Conservation (phyloP, 1,140 invertebrate species). For the Panagrolaimus sp. region DNA sequence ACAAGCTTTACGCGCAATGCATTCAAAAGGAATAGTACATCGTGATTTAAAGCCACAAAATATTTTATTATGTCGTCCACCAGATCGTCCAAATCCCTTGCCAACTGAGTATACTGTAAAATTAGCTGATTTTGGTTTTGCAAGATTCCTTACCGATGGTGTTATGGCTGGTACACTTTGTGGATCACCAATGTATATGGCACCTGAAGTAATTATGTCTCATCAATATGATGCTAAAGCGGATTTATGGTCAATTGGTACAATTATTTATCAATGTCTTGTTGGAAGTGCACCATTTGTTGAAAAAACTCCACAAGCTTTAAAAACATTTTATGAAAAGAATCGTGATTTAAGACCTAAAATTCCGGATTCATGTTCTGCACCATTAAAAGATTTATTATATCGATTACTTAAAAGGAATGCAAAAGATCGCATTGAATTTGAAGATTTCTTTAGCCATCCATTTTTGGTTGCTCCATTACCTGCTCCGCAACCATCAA, state of each 20-base stretch:
- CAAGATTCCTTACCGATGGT: constrained; percentile 91
- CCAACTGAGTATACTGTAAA: constrained; percentile 87
- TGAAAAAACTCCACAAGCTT: constrained; percentile 91
- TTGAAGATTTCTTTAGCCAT: constrained; percentile 62
- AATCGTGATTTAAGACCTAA: constrained; percentile 88
- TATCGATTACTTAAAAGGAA: constrained; percentile 80
- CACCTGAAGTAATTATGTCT: constrained; percentile 99
- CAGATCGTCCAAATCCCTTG: constrained; percentile 70
- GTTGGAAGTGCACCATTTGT: constrained; percentile 93
- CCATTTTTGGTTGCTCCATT: constrained; percentile 36
- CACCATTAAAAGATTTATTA: constrained; percentile 78
- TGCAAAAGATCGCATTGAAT: constrained; percentile 86
- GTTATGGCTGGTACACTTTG: constrained; percentile 98
- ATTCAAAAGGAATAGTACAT: constrained; percentile 94
- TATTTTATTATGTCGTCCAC: constrained; percentile 59
- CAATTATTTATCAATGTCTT: constrained; percentile 96
- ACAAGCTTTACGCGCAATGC: constrained; percentile 88
- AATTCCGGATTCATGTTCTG: constrained; percentile 83
- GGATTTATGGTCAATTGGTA: constrained; percentile 82
- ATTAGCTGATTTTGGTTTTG: constrained; percentile 96
- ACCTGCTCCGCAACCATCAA: constrained; percentile 17
- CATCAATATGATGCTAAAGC: constrained; percentile 97
- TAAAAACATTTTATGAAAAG: constrained; percentile 94
- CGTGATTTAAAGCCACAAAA: constrained; percentile 81
- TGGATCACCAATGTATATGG: constrained; percentile 99